Evolutionary conservation across 2,113 vertebrate genomes (phyloP), one percentile per base, ranked within the genome.

Genomic region (Eretmodus cyanostictus): DNA sequence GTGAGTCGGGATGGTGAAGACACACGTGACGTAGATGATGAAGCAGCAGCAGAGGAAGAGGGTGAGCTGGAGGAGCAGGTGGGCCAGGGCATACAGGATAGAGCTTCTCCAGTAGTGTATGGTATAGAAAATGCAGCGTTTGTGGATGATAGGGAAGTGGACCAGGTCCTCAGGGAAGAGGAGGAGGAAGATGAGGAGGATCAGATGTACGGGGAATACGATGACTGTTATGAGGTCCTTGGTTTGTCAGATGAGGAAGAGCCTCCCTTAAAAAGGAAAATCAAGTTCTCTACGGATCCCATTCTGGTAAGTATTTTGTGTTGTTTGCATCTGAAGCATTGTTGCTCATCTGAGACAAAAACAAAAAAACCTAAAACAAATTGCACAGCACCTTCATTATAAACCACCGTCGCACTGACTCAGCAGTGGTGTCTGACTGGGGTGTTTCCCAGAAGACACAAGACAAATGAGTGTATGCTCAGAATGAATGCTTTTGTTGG

Each of bases 61-160:
- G 85, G 49, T 81, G 90, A 96, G 51, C 89, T 82, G 1, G 93
- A 94, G 40, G 96, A 95, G 81, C 93, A 93, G 38, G 96, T 93
- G 81, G 94, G 91, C 53, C 93, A 91, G 83, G 95, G 80, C 3
- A 87, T 94, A 68, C 91, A 85, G 61, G 94, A 94, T 36, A 91
- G 89, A 83, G 94, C 87, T 47, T 96, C 96, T 79, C 94, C 97
- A 4, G 93, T 88, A 7, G 95, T 96, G 90, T 97, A 96, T 81
- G 98, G 98, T 47, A 98, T 98, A 87, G 98, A 98, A 93, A 98
- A 98, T 49, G 97, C 95, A 76, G 98, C 97, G 45, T 98, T 98
- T 96, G 96, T 97, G 92, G 97, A 98, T 91, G 97, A 97, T 80
- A 97, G 94, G 91, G 97, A 97, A 88, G 88, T 91, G 31, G 97